Percentiles rank a stretch among this genome's conserved stretches.
Evolutionary conservation across 2,888 invertebrate species (phyloP).

Genomic region (Molanna angustata): DNA sequence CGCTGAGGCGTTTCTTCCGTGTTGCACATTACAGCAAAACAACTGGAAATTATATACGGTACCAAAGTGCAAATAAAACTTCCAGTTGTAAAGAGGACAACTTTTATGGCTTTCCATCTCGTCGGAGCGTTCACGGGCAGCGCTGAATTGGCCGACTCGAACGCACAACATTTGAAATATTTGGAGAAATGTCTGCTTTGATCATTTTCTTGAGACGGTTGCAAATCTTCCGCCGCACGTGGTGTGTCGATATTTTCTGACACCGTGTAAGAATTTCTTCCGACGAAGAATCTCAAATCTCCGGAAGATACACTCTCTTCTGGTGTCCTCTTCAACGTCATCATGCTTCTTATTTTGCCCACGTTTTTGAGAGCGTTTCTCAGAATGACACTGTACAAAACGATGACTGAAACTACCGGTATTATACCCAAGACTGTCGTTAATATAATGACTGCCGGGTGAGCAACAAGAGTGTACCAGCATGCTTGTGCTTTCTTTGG

Average conservation of each 20-base stretch:
- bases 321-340: not conserved
- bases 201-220: not conserved
- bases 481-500: not conserved
- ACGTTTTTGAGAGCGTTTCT: slow-evolving; percentile 1
- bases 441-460: not conserved
- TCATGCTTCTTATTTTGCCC: not conserved
- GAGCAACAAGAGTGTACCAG: slow-evolving; percentile 4
- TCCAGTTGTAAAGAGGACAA: slow-evolving; percentile 60
- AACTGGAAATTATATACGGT: slow-evolving; percentile 52
- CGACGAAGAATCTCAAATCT: not conserved
- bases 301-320: not conserved
- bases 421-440: not conserved
- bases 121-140: not conserved
- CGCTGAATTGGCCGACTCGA: not conserved
- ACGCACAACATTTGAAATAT: not conserved
- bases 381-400: slow-evolving; percentile 2
- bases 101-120: slow-evolving; percentile 61
- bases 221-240: not conserved
- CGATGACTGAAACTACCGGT: not conserved
- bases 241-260: not conserved
- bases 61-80: slow-evolving; percentile 62
- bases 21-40: not conserved
- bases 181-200: not conserved
- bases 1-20: not conserved
- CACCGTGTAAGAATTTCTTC: not conserved